Conservation (phyloP, 2,797 vertebrate species). For the Microctenopoma steveboyesi region DNA sequence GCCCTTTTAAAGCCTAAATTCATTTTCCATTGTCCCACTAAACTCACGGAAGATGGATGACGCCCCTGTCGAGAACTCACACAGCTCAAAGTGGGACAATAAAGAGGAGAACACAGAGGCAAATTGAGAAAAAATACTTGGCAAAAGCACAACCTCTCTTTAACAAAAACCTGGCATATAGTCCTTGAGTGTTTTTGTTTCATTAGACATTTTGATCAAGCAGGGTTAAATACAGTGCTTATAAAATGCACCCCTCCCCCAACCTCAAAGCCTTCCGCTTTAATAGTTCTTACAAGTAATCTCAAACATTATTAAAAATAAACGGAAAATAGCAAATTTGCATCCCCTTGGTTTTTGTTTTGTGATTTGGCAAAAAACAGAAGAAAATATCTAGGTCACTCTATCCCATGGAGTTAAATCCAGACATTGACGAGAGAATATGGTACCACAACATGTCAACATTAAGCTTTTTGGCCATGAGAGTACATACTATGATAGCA, state of each 20-base stretch:
- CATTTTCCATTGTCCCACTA: constrained; percentile 49
- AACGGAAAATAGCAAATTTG: too few species aligned
- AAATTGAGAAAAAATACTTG: constrained; percentile 26
- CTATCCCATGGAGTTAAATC: too few species aligned
- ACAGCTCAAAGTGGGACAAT: constrained; percentile 46
- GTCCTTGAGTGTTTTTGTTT: neutral
- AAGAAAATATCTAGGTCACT: too few species aligned
- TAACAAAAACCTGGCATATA: neutral
- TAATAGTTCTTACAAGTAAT: too few species aligned
- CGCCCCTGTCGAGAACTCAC: constrained; percentile 10
- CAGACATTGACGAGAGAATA: too few species aligned
- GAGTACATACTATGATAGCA: too few species aligned
- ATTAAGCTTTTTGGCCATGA: too few species aligned
- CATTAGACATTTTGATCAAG: constrained; percentile 2
- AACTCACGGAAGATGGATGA: constrained; percentile 63
- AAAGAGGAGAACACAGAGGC: constrained; percentile 3
- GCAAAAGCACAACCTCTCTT: constrained; percentile 3
- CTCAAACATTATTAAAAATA: too few species aligned
- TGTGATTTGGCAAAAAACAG: too few species aligned
- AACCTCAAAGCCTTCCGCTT: too few species aligned
- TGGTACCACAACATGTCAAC: too few species aligned
- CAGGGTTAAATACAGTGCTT: neutral
- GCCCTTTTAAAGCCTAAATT: constrained; percentile 64
- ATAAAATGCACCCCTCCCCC: neutral
- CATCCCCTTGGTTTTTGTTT: neutral